Base-by-base conservation (phyloP, 2,888 invertebrate species). In the Odontocerum albicorne region DNA sequence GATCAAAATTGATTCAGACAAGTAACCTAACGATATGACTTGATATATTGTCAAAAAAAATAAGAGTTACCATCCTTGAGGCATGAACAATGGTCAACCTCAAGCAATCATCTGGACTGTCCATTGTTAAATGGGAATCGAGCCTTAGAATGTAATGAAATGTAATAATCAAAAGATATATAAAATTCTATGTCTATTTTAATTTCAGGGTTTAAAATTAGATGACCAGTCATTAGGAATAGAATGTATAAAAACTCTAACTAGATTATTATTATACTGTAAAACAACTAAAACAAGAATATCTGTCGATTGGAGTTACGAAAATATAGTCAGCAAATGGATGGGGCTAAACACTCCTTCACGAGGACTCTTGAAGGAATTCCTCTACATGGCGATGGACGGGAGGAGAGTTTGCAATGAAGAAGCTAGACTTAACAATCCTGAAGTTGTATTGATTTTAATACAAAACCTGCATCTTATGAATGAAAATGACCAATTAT, bases 181-280 rank as follows among this genome's bases (percentile, higher is more conserved):
- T n/a, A n/a, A n/a, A n/a, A 12, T 42, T 22, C 10, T 19, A 22
- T 12, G 19, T 22, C n/a, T 16, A 40, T 44, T 19, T 31, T 6
- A n/a, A 4, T 64, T 64, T 22, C 55, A 65, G 65, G 59, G 38
- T 47, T 61, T 62, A 54, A 54, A 59, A 38, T 53, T 62, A 50
- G 59, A 64, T 33, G 62, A 55, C 35, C 63, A 65, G 51, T 47
- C 55, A 27, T 49, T 65, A 50, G 64, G 64, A 21, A 57, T 63
- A 45, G 62, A 63, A 55, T 65, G 65, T 58, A 62, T 66, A 15
- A 62, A 61, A 47, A 63, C 65, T 10, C 50, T 66, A 22, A 61
- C 64, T 19, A 49, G 60, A 35, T 55, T 65, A 53, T 47, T 66
- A 33, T 40, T 52, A 44, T 62, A 62, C 15, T 63, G 61, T 21